Evolutionary conservation across 2,797 vertebrate species (phyloP).

Genomic region (Centroberyx gerrardi): DNA sequence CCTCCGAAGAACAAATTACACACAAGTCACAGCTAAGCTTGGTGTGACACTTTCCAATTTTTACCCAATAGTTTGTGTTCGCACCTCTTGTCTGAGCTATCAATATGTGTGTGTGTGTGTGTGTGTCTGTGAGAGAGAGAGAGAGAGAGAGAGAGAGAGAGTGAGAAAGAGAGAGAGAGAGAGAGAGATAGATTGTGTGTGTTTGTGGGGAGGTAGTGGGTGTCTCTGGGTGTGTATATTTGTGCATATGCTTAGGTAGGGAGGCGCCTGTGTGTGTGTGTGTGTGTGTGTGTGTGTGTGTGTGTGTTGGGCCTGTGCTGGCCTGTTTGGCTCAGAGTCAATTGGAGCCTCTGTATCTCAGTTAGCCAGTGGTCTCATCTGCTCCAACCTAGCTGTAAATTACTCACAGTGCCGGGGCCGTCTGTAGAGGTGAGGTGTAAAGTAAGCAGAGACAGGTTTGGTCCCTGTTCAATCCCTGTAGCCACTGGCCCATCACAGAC

Average conservation of each 20-base stretch:
- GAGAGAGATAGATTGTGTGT: slow-evolving; percentile 41
- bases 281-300: slow-evolving; percentile 7
- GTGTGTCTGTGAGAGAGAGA: background rate
- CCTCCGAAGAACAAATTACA: slow-evolving; percentile 74
- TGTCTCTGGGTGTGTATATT: slow-evolving; percentile 24
- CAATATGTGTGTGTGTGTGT: slow-evolving; percentile 64
- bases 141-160: background rate
- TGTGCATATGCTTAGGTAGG: slow-evolving; percentile 42
- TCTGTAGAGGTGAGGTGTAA: slow-evolving; percentile 75
- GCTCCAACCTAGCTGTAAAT: slow-evolving; percentile 83
- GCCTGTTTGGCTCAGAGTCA: slow-evolving; percentile 67
- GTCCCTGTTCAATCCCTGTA: slow-evolving; percentile 69
- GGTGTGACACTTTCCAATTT: slow-evolving; percentile 84
- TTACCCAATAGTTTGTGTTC: slow-evolving; percentile 79
- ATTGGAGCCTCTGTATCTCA: slow-evolving; percentile 62
- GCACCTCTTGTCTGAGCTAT: slow-evolving; percentile 78
- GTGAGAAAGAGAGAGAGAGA: background rate
- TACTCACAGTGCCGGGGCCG: slow-evolving; percentile 68
- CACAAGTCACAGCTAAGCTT: slow-evolving; percentile 78
- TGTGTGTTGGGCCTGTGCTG: slow-evolving; percentile 46
- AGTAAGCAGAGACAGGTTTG: slow-evolving; percentile 74
- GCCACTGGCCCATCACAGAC: slow-evolving; percentile 24
- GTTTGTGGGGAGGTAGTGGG: slow-evolving; percentile 5
- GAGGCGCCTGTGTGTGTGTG: slow-evolving; percentile 27
- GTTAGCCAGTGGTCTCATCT: slow-evolving; percentile 78